Conservation (phyloP, 92 coral and sea anemone species). For the Parazoanthus swiftii region DNA sequence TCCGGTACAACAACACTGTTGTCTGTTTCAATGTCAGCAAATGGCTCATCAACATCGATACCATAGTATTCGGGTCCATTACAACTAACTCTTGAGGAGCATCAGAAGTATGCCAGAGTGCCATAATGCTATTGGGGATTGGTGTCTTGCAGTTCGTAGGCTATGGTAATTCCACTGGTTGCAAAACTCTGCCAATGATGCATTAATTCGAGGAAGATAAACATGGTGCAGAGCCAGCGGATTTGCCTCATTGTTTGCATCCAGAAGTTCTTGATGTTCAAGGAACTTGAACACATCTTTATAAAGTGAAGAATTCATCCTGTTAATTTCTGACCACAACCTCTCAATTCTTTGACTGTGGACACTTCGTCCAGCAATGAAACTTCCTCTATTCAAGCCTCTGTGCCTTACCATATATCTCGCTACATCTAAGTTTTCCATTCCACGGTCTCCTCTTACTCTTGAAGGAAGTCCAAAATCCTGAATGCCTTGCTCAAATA, state of each 20-base stretch:
- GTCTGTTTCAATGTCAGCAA: conserved; percentile 19
- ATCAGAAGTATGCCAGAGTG: background rate
- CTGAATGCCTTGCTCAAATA: conserved; percentile 4
- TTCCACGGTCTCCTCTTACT: conserved; percentile 21
- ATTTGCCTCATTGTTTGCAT: conserved; percentile 32
- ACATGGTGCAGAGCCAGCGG: conserved; percentile 40
- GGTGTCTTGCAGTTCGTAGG: conserved; percentile 45
- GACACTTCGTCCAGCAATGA: too few relatives aligned
- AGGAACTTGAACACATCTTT: conserved; percentile 35
- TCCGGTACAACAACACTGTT: conserved; percentile 27
- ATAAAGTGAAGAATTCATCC: conserved; percentile 18
- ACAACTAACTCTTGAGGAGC: background rate
- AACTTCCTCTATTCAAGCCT: too few relatives aligned
- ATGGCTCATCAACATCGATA: conserved; percentile 4
- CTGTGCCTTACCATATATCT: too few relatives aligned
- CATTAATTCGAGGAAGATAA: conserved; percentile 49
- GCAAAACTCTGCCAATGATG: conserved; percentile 51
- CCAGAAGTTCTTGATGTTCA: conserved; percentile 40
- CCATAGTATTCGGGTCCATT: conserved; percentile 5
- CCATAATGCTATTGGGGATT: conserved; percentile 49
- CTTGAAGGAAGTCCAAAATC: conserved; percentile 37
- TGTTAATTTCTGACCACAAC: conserved; percentile 52
- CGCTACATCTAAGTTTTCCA: background rate
- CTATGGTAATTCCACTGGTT: conserved; percentile 65
- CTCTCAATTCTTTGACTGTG: conserved; percentile 45